Base-by-base conservation (phyloP, 2,888 invertebrate genomes). In the Brenthis daphne region DNA sequence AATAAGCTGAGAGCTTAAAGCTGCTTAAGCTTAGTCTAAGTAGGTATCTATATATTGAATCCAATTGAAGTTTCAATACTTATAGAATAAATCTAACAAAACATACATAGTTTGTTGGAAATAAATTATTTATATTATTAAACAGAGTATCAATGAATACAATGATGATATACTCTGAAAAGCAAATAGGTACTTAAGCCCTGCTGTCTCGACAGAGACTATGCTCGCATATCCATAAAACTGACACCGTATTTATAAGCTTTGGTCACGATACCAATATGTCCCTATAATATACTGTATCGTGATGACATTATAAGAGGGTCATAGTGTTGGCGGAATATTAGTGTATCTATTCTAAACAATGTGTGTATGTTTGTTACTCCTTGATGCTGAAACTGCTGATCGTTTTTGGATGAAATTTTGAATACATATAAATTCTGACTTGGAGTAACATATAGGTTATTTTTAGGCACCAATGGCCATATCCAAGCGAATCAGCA, bases 251-350 rank as follows among this genome's bases (percentile, higher is more conserved):
- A 88, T 90, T 72, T 90, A 90, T 89, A 85, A 80, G 77, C 78
- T 80, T 83, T 90, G 87, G 90, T 90, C 92, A 92, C 92, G 92
- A 85, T 80, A 92, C 83, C 88, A 87, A 89, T 90, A 88, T 85
- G 87, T 87, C 87, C 84, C 81, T 84, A 87, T 90, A 89, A 90
- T 90, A 89, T 89, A 91, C 86, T 77, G 77, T 84, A 83, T 88
- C 85, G 86, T 87, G 86, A 86, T 84, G 85, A 85, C 85, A 85
- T 86, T 85, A 84, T 85, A 84, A 79, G 79, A 55, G 33, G 79
- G 76, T 76, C 81, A 77, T 79, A 80, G 82, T 80, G 80, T 74
- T 14, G 51, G 53, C 37, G 37, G 50, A 6, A 20, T 37, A 14
- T 13, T 43, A 16, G 16, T 37, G 13, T 29, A 24, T 12, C 1